Evolutionary conservation across 2,113 vertebrate genomes (phyloP), one percentile per base, ranked within the genome.

Genomic region (Oriolus oriolus): DNA sequence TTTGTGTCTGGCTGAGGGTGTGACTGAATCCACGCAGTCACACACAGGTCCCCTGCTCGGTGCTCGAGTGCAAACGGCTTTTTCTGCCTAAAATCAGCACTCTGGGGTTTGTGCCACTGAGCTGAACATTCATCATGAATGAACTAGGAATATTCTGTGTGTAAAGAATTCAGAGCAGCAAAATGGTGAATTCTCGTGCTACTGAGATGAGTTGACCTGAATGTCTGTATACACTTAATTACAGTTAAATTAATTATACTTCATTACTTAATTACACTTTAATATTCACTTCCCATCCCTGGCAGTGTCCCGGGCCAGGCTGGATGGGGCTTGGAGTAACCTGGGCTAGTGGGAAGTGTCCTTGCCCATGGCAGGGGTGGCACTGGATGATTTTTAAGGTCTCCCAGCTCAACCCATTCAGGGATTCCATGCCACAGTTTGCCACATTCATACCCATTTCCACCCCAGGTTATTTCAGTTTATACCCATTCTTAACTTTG

Each of bases 1-100:
- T 84, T 87, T 69, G 96, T 57, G 96, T 96, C 93, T 97, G 97
- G 69, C 84, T 71, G 93, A 97, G 97, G 96, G 97, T 97, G 97
- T 96, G 97, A 96, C 98, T 95, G 78, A 80, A 88, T 93, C 95
- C 96, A 42, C 97, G 83, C 6, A 41, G 79, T 86, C 93, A 92
- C 96, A 96, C 94, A 96, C 83, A 80, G 20, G 47, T 86, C 89
- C n/a, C 63, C 91, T 88, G 60, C 88, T 84, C 56, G 4, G 78
- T 93, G 94, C 95, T 89, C 63, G 44, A 69, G 31, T 28, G 31
- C 74, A 73, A 81, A 53, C 0, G 14, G 10, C 52, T 5, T 37
- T 81, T 79, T 66, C 53, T 83, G 68, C 19, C 65, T 42, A 24
- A 47, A 76, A 76, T 33, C 76, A 30, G 52, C 45, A 33, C 24